Percentiles rank a stretch among this genome's conserved stretches.
phyloP scores from a whole-genome alignment of 2,888 invertebrate species.

The Agrotis ipsilon region DNA sequence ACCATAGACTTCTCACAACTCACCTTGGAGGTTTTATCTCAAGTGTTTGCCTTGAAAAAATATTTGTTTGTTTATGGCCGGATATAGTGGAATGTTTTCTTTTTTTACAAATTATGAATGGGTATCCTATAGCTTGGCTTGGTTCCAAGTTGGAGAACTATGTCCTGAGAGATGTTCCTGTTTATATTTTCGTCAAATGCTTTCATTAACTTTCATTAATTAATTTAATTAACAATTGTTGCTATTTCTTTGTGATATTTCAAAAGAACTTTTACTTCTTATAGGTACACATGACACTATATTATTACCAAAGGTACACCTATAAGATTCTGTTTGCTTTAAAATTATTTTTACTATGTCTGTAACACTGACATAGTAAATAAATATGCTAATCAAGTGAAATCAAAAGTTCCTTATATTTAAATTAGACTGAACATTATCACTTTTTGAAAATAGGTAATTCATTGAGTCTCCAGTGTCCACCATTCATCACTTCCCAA shows the following conservation, averaged over 20 bases:
- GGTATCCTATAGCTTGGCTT: slow-evolving; percentile 39
- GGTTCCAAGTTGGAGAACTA: slow-evolving; percentile 34
- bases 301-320: too few relatives aligned
- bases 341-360: too few relatives aligned
- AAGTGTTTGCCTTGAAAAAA: slow-evolving; percentile 54
- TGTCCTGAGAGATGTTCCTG: slow-evolving; percentile 41
- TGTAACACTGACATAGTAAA: not conserved
- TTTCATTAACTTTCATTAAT: not conserved
- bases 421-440: not conserved
- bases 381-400: not conserved
- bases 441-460: not conserved
- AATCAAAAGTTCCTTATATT: not conserved
- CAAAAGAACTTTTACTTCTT: too few relatives aligned
- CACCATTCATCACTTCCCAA: not conserved
- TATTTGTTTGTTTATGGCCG: slow-evolving; percentile 27
- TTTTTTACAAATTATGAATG: slow-evolving; percentile 40
- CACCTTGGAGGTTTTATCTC: slow-evolving; percentile 65
- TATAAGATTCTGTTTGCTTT: not conserved
- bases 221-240: slow-evolving; percentile 1
- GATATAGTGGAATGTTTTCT: slow-evolving; percentile 25
- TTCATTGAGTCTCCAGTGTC: not conserved
- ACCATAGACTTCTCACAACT: slow-evolving; percentile 59
- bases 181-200: slow-evolving; percentile 14
- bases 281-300: too few relatives aligned
- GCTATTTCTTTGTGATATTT: not conserved